A percentile compares a stretch with the other conserved stretches of the same genome.
Conservation (phyloP, 2,888 invertebrate species). For the Odontomyia ornata region DNA sequence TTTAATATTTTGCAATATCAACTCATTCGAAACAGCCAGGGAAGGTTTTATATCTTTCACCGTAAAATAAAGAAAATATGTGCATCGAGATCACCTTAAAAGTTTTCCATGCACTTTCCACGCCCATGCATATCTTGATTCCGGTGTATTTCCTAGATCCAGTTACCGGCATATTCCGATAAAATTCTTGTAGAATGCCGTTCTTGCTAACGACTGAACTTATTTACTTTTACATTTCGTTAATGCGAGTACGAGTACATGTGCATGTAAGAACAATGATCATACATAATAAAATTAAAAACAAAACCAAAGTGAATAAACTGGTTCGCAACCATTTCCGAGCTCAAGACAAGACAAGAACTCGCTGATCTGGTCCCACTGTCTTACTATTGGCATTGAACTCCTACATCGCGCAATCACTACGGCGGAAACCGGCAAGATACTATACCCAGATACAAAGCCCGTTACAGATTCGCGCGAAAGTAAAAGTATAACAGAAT, state of each 20-base stretch:
- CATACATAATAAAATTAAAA: neutral
- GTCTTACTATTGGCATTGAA: slow-evolving; percentile 17
- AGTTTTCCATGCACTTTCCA: neutral
- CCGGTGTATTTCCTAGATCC: slow-evolving; percentile 1
- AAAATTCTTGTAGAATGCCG: slow-evolving; percentile 1
- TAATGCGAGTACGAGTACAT: neutral
- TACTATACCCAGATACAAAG: neutral
- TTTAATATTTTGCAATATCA: no score
- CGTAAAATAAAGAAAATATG: no score
- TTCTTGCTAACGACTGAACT: neutral
- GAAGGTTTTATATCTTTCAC: no score
- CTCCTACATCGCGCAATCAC: neutral
- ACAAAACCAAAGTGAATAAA: neutral
- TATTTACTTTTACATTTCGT: neutral
- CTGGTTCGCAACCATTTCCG: slow-evolving; percentile 9
- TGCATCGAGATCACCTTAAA: no score
- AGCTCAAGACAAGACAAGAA: neutral
- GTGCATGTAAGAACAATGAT: neutral
- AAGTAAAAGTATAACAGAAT: neutral
- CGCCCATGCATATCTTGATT: neutral
- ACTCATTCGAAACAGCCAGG: no score
- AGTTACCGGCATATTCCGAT: neutral
- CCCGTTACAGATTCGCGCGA: neutral
- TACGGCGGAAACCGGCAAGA: neutral
- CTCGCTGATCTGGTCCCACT: neutral